phyloP scores from a whole-genome alignment of 2,888 invertebrate species.

The Lasius platythorax region DNA sequence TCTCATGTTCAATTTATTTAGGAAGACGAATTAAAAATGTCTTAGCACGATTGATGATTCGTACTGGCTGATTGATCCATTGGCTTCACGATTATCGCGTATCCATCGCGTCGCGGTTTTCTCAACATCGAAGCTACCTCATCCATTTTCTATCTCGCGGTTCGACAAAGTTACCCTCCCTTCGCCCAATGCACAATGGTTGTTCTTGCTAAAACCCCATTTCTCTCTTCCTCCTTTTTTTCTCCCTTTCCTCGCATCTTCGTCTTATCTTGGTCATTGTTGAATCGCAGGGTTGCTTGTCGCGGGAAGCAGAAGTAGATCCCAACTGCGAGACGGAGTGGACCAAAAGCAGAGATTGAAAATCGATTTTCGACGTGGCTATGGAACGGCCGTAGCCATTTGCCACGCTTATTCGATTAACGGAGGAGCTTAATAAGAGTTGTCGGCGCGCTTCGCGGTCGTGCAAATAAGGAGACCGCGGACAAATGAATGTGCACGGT shows the following conservation, averaged over 20 bases:
- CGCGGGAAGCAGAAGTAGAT: slow-evolving; percentile 39
- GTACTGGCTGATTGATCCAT: background rate
- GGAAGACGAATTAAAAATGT: background rate
- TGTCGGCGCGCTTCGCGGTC: background rate
- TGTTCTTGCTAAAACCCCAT: slow-evolving; percentile 48
- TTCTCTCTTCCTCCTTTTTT: slow-evolving; percentile 5
- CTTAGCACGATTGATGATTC: background rate
- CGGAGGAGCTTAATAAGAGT: slow-evolving; percentile 43
- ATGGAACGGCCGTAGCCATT: slow-evolving; percentile 38
- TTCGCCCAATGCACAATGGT: slow-evolving; percentile 19
- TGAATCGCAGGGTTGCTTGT: slow-evolving; percentile 45
- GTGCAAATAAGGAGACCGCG: slow-evolving; percentile 12
- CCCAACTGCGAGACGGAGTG: slow-evolving; percentile 23
- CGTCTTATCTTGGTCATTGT: slow-evolving; percentile 53
- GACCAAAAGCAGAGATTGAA: slow-evolving; percentile 47
- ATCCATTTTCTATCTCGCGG: slow-evolving; percentile 26
- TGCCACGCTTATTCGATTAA: slow-evolving; percentile 51
- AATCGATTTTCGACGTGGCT: slow-evolving; percentile 52
- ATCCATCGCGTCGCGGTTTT: background rate
- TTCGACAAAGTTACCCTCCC: slow-evolving; percentile 32
- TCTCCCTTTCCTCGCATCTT: background rate
- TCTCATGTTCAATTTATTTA: background rate
- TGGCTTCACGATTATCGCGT: background rate
- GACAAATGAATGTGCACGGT: slow-evolving; percentile 31
- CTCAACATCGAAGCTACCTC: slow-evolving; percentile 32